phyloP scores from a whole-genome alignment of 2,797 vertebrate genomes.

The Neosilurus hyrtlii region DNA sequence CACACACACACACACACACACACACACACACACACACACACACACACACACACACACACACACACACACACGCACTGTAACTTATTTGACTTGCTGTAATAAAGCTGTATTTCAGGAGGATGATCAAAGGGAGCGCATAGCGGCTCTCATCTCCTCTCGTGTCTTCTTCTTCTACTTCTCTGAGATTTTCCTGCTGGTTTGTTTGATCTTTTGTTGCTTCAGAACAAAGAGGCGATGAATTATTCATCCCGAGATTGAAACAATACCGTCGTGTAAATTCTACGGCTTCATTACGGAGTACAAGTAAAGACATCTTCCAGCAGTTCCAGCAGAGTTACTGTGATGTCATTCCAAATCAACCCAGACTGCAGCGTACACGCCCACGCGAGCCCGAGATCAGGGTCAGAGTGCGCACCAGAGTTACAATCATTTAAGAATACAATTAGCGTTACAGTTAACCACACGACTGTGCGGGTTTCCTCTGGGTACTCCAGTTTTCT shows the following conservation, averaged over 20 bases:
- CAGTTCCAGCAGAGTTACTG: not conserved
- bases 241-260: not conserved
- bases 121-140: not conserved
- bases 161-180: not conserved
- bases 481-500: too few relatives aligned
- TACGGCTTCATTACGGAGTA: not conserved
- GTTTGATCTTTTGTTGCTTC: not conserved
- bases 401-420: not conserved
- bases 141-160: not conserved
- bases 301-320: slow-evolving; percentile 12
- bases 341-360: not conserved
- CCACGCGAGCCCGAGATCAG: not conserved
- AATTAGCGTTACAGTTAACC: too few relatives aligned
- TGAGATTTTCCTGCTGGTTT: not conserved
- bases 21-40: not conserved
- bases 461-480: too few relatives aligned
- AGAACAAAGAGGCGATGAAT: slow-evolving; percentile 16
- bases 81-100: slow-evolving; percentile 14
- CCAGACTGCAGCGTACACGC: not conserved
- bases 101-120: slow-evolving; percentile 10
- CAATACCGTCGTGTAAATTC: not conserved
- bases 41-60: not conserved
- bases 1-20: not conserved
- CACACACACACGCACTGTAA: not conserved
- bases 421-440: too few relatives aligned